Evolutionary conservation across 53 echinoderm and acorn worm genomes (phyloP).

Genomic region (Mesocentrotus franciscanus): DNA sequence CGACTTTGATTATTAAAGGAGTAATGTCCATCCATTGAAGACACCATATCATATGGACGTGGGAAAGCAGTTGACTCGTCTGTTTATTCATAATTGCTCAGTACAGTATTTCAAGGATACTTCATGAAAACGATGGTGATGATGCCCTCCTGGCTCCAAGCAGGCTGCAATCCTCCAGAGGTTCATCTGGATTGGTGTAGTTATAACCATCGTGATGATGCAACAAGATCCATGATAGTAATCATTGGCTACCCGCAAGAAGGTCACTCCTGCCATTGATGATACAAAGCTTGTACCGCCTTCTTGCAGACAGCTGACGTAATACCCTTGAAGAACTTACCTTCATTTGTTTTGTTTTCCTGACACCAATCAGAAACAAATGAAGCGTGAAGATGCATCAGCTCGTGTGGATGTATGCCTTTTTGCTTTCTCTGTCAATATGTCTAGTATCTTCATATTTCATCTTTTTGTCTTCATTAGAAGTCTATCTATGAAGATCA

Average conservation of each 20-base stretch:
- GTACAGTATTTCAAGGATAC: too few relatives aligned
- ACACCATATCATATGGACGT: too few relatives aligned
- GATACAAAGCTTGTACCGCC: too few relatives aligned
- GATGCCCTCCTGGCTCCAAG: neutral
- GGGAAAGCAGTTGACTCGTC: too few relatives aligned
- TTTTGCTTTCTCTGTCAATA: constrained; percentile 15
- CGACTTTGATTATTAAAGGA: too few relatives aligned
- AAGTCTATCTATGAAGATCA: neutral
- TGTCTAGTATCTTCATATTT: constrained; percentile 9
- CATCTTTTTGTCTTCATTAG: neutral
- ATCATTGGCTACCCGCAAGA: neutral
- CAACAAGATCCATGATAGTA: too few relatives aligned
- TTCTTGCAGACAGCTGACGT: too few relatives aligned
- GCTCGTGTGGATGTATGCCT: constrained; percentile 1
- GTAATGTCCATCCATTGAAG: too few relatives aligned
- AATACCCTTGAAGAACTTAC: neutral
- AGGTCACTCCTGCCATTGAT: too few relatives aligned
- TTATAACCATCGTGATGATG: neutral
- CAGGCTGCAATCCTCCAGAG: neutral
- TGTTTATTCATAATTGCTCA: too few relatives aligned
- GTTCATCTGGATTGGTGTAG: neutral
- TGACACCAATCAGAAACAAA: neutral
- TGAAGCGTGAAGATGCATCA: neutral
- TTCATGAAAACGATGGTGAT: too few relatives aligned
- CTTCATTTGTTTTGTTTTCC: neutral